Evolutionary conservation across 2,888 invertebrate genomes (phyloP).

Genomic region (Scaptomyza caliginosa): DNA sequence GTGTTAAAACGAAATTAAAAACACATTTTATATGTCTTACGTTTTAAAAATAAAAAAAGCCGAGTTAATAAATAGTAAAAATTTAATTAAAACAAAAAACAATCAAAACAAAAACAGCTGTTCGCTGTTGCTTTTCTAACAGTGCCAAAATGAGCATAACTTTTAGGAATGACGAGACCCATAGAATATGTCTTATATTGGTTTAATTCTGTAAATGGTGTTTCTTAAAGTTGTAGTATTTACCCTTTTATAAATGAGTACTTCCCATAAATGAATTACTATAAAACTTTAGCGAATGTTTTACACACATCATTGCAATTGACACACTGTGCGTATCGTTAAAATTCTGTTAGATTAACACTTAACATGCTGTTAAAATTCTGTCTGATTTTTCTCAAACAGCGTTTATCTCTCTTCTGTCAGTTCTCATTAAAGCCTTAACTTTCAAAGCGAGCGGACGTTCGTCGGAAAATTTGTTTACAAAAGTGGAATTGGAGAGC

Average conservation of each 20-base stretch:
- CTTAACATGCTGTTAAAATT: constrained; percentile 18
- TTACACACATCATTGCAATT: neutral
- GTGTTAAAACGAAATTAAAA: neutral
- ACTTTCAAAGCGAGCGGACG: constrained; percentile 32
- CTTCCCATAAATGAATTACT: neutral
- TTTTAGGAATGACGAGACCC: neutral
- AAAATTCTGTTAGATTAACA: neutral
- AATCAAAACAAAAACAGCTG: constrained; percentile 54
- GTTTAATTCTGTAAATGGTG: no score
- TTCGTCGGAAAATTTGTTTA: constrained; percentile 10
- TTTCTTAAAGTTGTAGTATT: no score
- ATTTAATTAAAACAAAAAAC: constrained; percentile 13
- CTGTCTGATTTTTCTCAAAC: constrained; percentile 11
- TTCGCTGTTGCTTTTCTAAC: constrained; percentile 13
- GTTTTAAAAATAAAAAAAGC: neutral
- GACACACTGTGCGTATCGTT: constrained; percentile 1
- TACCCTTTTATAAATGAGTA: no score
- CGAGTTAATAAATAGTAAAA: neutral
- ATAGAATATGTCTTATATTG: neutral
- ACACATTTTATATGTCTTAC: neutral
- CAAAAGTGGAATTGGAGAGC: constrained; percentile 51
- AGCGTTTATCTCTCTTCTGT: constrained; percentile 1
- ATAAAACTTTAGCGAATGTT: neutral
- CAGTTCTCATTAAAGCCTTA: constrained; percentile 31
- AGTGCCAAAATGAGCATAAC: constrained; percentile 38